These are phyloP conservation scores for Platygyra sinensis DNA, from an alignment of 64 coral and sea anemone species.

Conservation along the genomic window DNA sequence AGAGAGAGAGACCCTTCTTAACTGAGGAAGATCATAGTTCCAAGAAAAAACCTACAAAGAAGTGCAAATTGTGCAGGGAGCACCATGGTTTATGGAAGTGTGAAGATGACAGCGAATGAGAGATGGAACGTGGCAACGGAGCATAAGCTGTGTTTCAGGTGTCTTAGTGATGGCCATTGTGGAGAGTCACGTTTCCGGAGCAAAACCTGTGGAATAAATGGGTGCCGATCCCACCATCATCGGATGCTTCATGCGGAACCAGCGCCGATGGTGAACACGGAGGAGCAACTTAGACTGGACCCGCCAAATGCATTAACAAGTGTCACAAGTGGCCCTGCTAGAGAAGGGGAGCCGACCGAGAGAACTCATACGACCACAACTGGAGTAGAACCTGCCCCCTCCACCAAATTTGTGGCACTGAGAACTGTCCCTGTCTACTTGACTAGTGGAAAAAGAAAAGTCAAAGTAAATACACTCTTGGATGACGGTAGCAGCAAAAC, in stretches of 20 bases:
- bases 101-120: background rate
- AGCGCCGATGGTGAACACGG: background rate
- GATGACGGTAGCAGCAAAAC: conserved; percentile 44
- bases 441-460: conserved; percentile 18
- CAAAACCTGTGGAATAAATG: conserved; percentile 10
- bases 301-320: background rate
- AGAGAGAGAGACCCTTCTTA: background rate
- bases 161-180: conserved; percentile 12
- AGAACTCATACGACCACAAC: conserved; percentile 35
- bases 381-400: background rate
- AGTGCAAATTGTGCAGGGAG: conserved; percentile 41
- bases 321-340: background rate
- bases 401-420: conserved; percentile 22
- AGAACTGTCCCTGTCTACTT: conserved; percentile 45
- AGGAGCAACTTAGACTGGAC: background rate
- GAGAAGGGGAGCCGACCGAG: conserved; percentile 50
- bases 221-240: background rate
- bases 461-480: conserved; percentile 39
- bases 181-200: conserved; percentile 2
- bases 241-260: conserved; percentile 8
- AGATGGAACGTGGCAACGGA: conserved; percentile 48
- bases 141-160: conserved; percentile 35
- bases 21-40: background rate
- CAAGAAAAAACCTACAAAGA: background rate
- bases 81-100: conserved; percentile 22